Conservation (phyloP, 2,113 vertebrate species). For the Uropsilus gracilis region DNA sequence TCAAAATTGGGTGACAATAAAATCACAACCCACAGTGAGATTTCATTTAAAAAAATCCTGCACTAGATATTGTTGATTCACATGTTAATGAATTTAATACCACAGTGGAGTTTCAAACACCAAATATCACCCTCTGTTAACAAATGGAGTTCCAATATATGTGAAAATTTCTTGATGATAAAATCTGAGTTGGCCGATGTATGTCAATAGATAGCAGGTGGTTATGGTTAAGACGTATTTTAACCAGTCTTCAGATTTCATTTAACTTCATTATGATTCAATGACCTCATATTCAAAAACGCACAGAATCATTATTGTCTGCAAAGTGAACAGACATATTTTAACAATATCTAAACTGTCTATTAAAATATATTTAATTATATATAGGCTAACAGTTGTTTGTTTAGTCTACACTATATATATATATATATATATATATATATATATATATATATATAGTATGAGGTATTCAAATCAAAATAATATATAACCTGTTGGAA, state of each 20-base stretch:
- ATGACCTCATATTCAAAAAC: constrained; percentile 48
- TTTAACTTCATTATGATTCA: constrained; percentile 37
- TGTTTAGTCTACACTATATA: constrained; percentile 46
- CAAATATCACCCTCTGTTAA: constrained; percentile 61
- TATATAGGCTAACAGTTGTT: constrained; percentile 50
- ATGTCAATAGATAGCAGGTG: constrained; percentile 49
- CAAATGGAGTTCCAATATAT: constrained; percentile 62
- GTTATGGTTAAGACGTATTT: constrained; percentile 26
- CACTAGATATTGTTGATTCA: constrained; percentile 21
- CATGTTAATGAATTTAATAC: constrained; percentile 64
- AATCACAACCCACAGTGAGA: background rate
- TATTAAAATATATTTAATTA: constrained; percentile 62
- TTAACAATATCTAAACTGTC: constrained; percentile 46
- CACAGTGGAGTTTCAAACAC: constrained; percentile 53
- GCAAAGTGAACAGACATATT: background rate
- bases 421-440: too few relatives aligned
- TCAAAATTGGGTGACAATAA: constrained; percentile 40
- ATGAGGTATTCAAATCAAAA: constrained; percentile 54
- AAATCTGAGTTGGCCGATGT: constrained; percentile 49
- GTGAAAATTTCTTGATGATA: constrained; percentile 69
- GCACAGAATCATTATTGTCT: background rate
- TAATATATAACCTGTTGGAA: constrained; percentile 56
- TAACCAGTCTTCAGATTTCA: constrained; percentile 56
- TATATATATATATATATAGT: too few relatives aligned
- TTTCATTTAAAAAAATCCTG: background rate